Base-by-base conservation (phyloP, 1,140 invertebrate genomes). In the Lutraria rhynchaena region DNA sequence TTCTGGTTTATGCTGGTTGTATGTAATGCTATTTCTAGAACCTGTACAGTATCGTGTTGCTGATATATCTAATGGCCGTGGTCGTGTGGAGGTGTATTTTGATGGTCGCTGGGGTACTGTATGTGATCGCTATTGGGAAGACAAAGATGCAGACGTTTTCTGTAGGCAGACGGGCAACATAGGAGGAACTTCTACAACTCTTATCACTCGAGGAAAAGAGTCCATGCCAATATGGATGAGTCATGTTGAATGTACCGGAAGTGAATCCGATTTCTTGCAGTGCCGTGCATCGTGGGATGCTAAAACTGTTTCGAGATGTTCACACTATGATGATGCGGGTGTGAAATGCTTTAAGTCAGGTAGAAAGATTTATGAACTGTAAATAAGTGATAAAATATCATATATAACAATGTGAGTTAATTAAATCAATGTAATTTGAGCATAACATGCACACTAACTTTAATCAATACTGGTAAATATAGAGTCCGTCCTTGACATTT, bases 51-150 rank as follows among this genome's bases (percentile, higher is more conserved):
- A 86, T 73, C 83, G 88, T 11, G 71, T 89, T 37, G 86, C 65
- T 27, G 77, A 83, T 22, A 81, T 81, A 29, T 65, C 51, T 33
- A 75, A 77, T 37, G 78, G 61, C 0, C 94, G 95, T 89, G 96
- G 96, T 17, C 92, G 95, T 61, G 89, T 96, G 13, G 95, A 96
- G 93, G 93, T 97, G 0, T 95, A 94, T 91, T 92, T 91, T 27
- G 83, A 88, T 51, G 87, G 88, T 0, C 49, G 63, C 15, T 90
- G 90, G 75, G 86, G 86, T 11, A 73, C 85, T 0, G 82, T 91
- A 5, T 86, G 84, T 70, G 69, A 80, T 24, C 41, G 77, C 17
- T 83, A 81, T 17, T 87, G 89, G 81, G 84, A 85, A 22, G 86
- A 86, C 67, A 27, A 29, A n/a, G 89, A 89, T 58, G 88, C 90